Conservation (phyloP, 2,113 vertebrate species). For the Burhinus oedicnemus region DNA sequence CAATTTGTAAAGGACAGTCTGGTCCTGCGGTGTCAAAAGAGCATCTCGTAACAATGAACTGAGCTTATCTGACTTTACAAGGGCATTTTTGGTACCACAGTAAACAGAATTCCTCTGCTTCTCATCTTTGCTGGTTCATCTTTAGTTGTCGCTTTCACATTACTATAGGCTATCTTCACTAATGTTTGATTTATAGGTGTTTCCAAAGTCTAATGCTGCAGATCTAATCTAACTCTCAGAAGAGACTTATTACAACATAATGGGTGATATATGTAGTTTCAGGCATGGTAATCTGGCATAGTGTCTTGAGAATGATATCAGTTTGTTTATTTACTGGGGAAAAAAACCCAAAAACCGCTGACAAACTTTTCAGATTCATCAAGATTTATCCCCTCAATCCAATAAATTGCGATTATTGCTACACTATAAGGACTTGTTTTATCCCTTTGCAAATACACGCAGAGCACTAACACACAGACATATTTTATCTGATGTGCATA, state of each 20-base stretch:
- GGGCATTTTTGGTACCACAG: no score
- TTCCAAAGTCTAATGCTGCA: not conserved
- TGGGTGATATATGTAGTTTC: not conserved
- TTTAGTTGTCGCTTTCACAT: not conserved
- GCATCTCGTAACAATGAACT: not conserved
- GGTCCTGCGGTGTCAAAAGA: not conserved
- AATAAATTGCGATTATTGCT: not conserved
- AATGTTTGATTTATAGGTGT: not conserved
- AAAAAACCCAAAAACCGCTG: not conserved
- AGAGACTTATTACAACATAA: not conserved
- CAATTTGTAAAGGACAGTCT: not conserved
- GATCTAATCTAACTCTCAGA: not conserved
- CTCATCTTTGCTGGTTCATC: not conserved
- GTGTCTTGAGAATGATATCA: not conserved
- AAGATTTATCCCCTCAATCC: not conserved
- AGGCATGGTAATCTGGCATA: not conserved
- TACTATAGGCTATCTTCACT: not conserved
- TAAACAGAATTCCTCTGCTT: not conserved
- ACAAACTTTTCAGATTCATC: not conserved
- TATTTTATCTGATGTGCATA: not conserved
- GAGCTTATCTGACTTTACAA: not conserved
- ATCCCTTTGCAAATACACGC: not conserved
- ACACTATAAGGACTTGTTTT: not conserved
- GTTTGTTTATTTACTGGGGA: not conserved
- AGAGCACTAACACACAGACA: accelerated